These are phyloP conservation scores for Trachelus troglodyta DNA, from an alignment of 2,888 invertebrate genomes.

Conservation along the genomic window DNA sequence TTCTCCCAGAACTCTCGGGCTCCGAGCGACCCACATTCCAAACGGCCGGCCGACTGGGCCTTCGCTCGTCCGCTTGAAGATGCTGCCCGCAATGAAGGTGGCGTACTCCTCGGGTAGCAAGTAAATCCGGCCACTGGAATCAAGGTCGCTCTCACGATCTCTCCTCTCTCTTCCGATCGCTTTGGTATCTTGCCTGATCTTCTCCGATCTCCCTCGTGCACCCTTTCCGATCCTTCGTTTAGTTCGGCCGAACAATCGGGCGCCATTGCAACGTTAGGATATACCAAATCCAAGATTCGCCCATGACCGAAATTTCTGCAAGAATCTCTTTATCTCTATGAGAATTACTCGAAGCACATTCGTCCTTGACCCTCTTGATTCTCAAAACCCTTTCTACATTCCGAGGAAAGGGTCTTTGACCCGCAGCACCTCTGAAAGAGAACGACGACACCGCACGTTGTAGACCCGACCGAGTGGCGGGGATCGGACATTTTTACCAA, in stretches of 20 bases:
- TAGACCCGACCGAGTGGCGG: background rate
- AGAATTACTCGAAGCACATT: background rate
- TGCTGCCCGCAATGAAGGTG: conserved; percentile 37
- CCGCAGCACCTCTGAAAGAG: background rate
- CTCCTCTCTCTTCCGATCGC: conserved; percentile 16
- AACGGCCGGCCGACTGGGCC: conserved; percentile 41
- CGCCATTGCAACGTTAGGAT: background rate
- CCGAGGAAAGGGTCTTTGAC: background rate
- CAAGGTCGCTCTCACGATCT: conserved; percentile 62
- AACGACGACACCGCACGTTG: background rate
- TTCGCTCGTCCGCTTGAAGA: conserved; percentile 42
- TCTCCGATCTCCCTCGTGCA: background rate
- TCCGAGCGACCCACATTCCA: conserved; percentile 61
- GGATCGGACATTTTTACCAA: background rate
- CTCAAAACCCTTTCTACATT: background rate
- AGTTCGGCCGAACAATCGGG: background rate
- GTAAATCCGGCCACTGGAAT: conserved; percentile 37
- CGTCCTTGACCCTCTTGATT: background rate
- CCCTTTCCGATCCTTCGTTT: background rate
- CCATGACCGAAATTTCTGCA: background rate
- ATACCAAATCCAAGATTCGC: background rate
- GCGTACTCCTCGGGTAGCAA: background rate
- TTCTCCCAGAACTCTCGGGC: conserved; percentile 47
- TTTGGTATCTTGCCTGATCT: no score
- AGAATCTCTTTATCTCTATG: background rate